Base-by-base conservation (phyloP, 2,113 vertebrate genomes). In the Ceyx cyanopectus region DNA sequence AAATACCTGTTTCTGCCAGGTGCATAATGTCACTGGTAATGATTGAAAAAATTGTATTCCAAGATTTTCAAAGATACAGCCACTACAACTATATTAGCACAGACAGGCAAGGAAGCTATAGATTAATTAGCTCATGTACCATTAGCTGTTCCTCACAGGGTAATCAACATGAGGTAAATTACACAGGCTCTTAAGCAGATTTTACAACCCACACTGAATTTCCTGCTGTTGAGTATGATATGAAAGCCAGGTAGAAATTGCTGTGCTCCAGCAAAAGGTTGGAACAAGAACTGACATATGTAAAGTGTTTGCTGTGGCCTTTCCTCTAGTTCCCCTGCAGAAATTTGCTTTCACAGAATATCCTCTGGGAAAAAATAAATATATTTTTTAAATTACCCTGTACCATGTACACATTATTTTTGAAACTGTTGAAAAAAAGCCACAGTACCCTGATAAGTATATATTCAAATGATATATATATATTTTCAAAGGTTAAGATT, bases 151-250 rank as follows among this genome's bases (percentile, higher is more conserved):
- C 78, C 75, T 67, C 67, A 85, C 68, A 91, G 75, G 50, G 72
- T 94, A 92, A 89, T 95, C 91, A 94, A 95, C 85, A 30, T 89
- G 90, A 92, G 85, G 93, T 89, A 96, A 95, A 96, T 94, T 94
- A 80, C 85, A 85, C 63, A 87, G 75, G 67, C 65, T 94, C 63
- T 95, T 92, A 82, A 91, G 87, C 90, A 92, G 58, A n/a, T 95
- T 95, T 95, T 94, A 94, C 79, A 85, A 24, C 60, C 63, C 51
- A 89, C 86, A 66, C 51, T 87, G 95, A 95, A 93, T 79, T 62
- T 82, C 77, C 81, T 89, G 66, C 86, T 93, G 83, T 34, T 86
- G 85, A 45, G 53, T 32, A 19, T 23, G 58, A 74, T 61, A 37
- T 62, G 74, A 85, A 94, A 89, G 48, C 21, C 62, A 87, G 67